Percentiles rank a stretch among this genome's conserved stretches.
Conservation (phyloP, 2,888 invertebrate species). For the Caenorhabditis macrosperma region DNA sequence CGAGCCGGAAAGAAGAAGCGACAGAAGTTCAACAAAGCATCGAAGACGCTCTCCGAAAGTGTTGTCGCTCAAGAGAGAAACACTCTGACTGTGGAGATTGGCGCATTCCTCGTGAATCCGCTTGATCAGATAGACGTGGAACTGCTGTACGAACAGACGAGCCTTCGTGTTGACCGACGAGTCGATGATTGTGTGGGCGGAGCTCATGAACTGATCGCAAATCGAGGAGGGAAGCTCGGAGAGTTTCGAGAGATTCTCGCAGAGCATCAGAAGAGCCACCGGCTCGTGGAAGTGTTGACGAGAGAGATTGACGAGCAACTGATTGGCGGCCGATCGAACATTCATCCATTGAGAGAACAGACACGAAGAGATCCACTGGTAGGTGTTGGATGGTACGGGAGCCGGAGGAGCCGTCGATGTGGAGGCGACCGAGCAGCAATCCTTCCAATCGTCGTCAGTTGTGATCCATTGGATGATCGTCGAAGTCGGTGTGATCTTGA, state of each 20-base stretch:
- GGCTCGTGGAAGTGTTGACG: conserved; percentile 52
- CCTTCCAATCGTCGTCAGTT: conserved; percentile 42
- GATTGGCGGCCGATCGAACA: conserved; percentile 57
- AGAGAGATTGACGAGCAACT: conserved; percentile 52
- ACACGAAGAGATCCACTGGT: conserved; percentile 62
- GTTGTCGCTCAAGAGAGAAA: conserved; percentile 25
- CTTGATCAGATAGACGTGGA: conserved; percentile 63
- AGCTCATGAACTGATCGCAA: conserved; percentile 62
- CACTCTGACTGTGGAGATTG: conserved; percentile 16
- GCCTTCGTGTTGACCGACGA: conserved; percentile 56
- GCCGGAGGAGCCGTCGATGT: conserved; percentile 11
- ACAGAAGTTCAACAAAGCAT: conserved; percentile 56
- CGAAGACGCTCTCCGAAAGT: conserved; percentile 51
- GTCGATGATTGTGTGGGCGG: conserved; percentile 54
- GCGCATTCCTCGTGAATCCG: conserved; percentile 54
- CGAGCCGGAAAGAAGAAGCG: conserved; percentile 57
- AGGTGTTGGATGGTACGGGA: neutral
- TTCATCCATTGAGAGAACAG: conserved; percentile 64
- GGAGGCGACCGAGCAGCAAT: conserved; percentile 28
- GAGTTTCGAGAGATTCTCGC: conserved; percentile 46
- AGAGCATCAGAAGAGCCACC: conserved; percentile 47
- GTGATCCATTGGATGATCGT: conserved; percentile 38
- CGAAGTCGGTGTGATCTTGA: neutral
- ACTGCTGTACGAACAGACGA: conserved; percentile 61
- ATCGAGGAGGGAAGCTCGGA: conserved; percentile 15